Evolutionary conservation across 2,113 vertebrate species (phyloP), one percentile per base, ranked within the genome.

Genomic region (Sitta europaea): DNA sequence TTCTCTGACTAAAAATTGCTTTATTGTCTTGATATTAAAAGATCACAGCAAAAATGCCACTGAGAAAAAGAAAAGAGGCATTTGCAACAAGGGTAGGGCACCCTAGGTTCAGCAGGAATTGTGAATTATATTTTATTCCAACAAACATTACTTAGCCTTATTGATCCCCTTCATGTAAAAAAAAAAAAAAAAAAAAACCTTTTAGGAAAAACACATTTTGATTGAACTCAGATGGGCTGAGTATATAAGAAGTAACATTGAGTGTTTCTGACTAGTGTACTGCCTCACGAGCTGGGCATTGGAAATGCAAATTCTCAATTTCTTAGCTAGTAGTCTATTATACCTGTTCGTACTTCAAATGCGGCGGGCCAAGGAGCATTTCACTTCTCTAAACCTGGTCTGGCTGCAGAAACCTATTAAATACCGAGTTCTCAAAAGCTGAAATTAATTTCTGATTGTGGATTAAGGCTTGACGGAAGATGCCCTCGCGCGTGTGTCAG

Each of bases 401-500:
- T 29, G 21, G 11, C 29, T 42, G 35, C n/a, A 73, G 79, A 83
- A 57, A 5, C 4, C 19, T 45, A 27, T 22, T 73, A 55, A 53
- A 43, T 25, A 31, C 3, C 14, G 14, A 43, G 14, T 58, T 53
- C 55, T 28, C 35, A 6, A 48, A 63, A 35, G 17, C 28, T 8
- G 24, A 63, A 48, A 33, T 21, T 48, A 54, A 35, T 24, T 55
- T 45, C 43, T 14, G n/a, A 3, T 9, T 33, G 21, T 1, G 23
- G 8, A 42, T 14, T 7, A 17, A 57, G 14, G 20, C n/a, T 67
- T 24, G 11, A 16, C 57, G 4, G 16, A 9, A 35, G 17, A 36
- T 0, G 8, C 6, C 24, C 9, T 27, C 17, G 2, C 10, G 28
- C 14, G 13, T 2, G 4, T 4, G 33, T 33, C 1, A 14, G 4